These are phyloP conservation scores for Sebastes hopkinsi DNA, from an alignment of 2,797 vertebrate species.

Conservation along the genomic window DNA sequence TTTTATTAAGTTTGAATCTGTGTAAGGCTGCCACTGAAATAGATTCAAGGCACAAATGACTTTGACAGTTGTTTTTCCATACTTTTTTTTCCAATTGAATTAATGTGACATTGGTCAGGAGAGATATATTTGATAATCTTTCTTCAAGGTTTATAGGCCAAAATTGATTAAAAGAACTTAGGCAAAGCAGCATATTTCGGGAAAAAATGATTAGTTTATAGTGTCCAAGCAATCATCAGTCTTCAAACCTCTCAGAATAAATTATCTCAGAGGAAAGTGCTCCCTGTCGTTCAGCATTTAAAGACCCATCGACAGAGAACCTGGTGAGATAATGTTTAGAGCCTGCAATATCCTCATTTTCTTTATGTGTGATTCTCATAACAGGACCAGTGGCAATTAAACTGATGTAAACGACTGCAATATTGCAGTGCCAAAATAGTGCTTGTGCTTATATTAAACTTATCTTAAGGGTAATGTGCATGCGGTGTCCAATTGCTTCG, in stretches of 20 bases:
- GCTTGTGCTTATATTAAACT: not conserved
- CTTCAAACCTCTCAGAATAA: not conserved
- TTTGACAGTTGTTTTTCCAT: not conserved
- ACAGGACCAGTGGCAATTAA: not conserved
- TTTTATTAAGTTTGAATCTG: not conserved
- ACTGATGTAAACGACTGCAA: not conserved
- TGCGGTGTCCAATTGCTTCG: constrained; percentile 1
- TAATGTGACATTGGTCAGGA: not conserved
- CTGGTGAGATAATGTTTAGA: not conserved
- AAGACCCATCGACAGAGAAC: not conserved
- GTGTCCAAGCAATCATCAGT: not conserved
- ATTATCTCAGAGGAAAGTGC: not conserved
- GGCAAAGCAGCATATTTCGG: not conserved
- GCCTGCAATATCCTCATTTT: not conserved
- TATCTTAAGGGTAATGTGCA: not conserved
- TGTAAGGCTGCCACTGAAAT: not conserved
- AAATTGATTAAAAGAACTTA: not conserved
- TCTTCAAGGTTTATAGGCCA: not conserved
- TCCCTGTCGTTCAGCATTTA: not conserved
- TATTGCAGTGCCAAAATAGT: not conserved
- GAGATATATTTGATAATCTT: not conserved
- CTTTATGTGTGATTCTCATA: not conserved
- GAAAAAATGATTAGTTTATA: not conserved
- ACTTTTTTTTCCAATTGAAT: not conserved
- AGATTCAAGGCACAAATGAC: not conserved